phyloP scores from a whole-genome alignment of 2,888 invertebrate genomes.

The Synergus japonicus region DNA sequence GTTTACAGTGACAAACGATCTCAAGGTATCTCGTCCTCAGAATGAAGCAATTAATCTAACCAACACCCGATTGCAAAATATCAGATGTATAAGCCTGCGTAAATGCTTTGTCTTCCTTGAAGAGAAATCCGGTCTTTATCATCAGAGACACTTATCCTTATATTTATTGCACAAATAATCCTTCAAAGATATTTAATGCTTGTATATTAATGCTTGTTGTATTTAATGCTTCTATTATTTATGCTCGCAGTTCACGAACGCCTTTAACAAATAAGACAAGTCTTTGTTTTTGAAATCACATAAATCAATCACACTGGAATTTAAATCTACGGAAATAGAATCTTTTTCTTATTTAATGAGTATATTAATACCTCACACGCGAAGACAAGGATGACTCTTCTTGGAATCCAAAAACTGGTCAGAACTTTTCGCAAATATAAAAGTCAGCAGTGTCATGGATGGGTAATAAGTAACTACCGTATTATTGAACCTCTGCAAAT shows the following conservation, averaged over 20 bases:
- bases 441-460: neutral
- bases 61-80: neutral
- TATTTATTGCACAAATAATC: slow-evolving; percentile 21
- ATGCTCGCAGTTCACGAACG: slow-evolving; percentile 15
- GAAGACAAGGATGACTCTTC: neutral
- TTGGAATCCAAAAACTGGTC: neutral
- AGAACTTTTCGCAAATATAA: neutral
- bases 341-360: neutral
- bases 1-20: neutral
- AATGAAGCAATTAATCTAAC: neutral
- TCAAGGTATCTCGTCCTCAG: neutral
- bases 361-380: neutral
- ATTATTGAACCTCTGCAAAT: neutral
- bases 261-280: slow-evolving; percentile 21
- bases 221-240: slow-evolving; percentile 6
- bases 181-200: neutral
- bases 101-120: neutral
- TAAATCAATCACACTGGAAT: neutral
- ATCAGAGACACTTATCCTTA: neutral
- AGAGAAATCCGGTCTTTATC: neutral
- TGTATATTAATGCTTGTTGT: neutral
- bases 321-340: neutral
- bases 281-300: slow-evolving; percentile 18
- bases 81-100: no score
- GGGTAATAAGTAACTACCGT: neutral